Percentiles rank a stretch among this genome's conserved stretches.
Evolutionary conservation across 2,888 invertebrate genomes (phyloP).

Genomic region (Anodontia alba): DNA sequence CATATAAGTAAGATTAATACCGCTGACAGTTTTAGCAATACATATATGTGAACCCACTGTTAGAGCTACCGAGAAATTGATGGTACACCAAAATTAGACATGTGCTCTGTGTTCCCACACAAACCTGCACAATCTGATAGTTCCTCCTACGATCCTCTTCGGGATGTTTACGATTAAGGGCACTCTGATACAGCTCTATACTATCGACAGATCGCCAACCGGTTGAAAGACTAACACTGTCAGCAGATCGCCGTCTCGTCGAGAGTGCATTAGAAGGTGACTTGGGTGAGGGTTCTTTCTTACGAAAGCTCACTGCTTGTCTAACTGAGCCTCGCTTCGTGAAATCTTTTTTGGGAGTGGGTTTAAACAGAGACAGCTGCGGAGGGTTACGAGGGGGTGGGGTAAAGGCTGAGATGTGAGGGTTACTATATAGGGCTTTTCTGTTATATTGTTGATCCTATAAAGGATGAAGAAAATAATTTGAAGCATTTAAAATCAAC

Average conservation of each 20-base stretch:
- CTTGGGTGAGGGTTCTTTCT: neutral
- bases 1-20: too few species aligned
- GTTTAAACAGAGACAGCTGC: slow-evolving; percentile 47
- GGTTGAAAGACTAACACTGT: slow-evolving; percentile 33
- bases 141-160: neutral
- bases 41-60: too few species aligned
- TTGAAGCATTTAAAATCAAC: neutral
- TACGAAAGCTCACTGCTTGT: slow-evolving; percentile 7
- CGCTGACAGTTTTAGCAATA: too few species aligned
- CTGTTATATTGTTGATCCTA: neutral
- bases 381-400: slow-evolving; percentile 69
- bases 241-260: neutral
- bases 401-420: slow-evolving; percentile 72
- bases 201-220: slow-evolving; percentile 66
- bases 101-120: slow-evolving; percentile 9
- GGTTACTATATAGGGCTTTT: slow-evolving; percentile 1
- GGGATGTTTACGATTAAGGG: slow-evolving; percentile 28
- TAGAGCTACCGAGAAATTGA: neutral
- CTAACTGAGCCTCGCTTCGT: neutral
- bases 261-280: neutral
- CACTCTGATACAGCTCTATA: slow-evolving; percentile 49
- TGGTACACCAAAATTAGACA: neutral
- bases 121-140: slow-evolving; percentile 12
- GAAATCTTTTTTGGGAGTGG: slow-evolving; percentile 10
- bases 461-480: neutral